Conservation (phyloP, 2,797 vertebrate species). For the Hoplostethus mediterraneus region DNA sequence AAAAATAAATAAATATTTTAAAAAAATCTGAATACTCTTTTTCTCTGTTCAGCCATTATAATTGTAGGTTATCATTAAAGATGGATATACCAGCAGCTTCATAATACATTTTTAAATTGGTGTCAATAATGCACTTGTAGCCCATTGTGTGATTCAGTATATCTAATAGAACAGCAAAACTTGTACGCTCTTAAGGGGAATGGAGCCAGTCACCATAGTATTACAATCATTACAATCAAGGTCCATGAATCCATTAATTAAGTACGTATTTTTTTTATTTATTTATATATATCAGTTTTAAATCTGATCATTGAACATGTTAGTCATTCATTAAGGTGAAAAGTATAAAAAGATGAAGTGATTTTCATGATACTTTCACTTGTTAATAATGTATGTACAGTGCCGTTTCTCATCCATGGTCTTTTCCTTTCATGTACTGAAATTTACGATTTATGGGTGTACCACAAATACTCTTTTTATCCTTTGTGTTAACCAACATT, state of each 20-base stretch:
- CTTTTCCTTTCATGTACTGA: slow-evolving; percentile 46
- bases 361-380: slow-evolving; percentile 39
- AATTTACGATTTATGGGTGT: slow-evolving; percentile 49
- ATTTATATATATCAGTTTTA: background rate
- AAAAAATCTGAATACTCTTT: no score
- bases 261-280: background rate
- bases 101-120: background rate
- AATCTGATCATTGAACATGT: background rate
- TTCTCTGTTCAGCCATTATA: background rate
- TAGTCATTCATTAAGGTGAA: slow-evolving; percentile 27
- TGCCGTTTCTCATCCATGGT: slow-evolving; percentile 35
- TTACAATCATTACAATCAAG: no score
- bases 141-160: background rate
- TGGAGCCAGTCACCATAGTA: background rate
- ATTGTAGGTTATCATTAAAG: no score
- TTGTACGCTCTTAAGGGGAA: background rate
- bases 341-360: slow-evolving; percentile 9
- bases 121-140: background rate
- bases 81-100: no score
- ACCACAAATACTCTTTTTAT: slow-evolving; percentile 51
- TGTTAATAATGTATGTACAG: slow-evolving; percentile 50
- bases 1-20: no score
- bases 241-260: background rate
- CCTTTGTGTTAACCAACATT: slow-evolving; percentile 46
- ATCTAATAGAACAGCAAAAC: background rate